A percentile compares a stretch with the other conserved stretches of the same genome.
phyloP scores from a whole-genome alignment of 1,140 invertebrate genomes.

The Probaryconus sp. region DNA sequence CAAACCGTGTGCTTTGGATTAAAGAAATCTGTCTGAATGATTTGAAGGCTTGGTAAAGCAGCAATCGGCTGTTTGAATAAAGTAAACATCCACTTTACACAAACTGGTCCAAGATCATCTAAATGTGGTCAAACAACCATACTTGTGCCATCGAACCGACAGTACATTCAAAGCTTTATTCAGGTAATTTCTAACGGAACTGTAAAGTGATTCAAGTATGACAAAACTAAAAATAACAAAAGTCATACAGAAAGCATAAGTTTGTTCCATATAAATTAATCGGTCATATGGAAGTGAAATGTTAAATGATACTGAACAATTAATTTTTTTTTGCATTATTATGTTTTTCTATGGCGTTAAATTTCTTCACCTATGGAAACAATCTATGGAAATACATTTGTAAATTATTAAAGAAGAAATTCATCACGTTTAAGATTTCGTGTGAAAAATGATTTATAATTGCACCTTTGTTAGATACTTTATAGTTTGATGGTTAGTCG shows the following conservation, averaged over 20 bases:
- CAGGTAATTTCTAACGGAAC: conserved; percentile 19
- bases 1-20: neutral
- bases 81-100: conserved; percentile 30
- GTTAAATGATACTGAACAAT: too few relatives aligned
- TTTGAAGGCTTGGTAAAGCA: conserved; percentile 14
- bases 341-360: too few relatives aligned
- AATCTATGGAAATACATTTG: too few relatives aligned
- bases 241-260: too few relatives aligned
- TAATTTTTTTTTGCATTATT: too few relatives aligned
- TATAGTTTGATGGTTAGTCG: too few relatives aligned
- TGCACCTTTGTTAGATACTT: too few relatives aligned
- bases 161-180: neutral
- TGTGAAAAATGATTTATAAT: too few relatives aligned
- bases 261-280: too few relatives aligned
- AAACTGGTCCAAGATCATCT: conserved; percentile 1
- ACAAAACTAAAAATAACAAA: conserved; percentile 28
- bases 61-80: conserved; percentile 34
- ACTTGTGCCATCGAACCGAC: conserved; percentile 8
- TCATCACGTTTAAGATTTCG: too few relatives aligned
- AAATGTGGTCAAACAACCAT: conserved; percentile 17
- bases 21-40: conserved; percentile 16
- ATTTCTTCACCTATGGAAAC: too few relatives aligned
- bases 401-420: too few relatives aligned
- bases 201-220: conserved; percentile 25
- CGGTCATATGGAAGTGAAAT: neutral